A percentile compares a stretch with the other conserved stretches of the same genome.
Conservation (phyloP, 2,888 invertebrate genomes). For the Athetis lepigone region DNA sequence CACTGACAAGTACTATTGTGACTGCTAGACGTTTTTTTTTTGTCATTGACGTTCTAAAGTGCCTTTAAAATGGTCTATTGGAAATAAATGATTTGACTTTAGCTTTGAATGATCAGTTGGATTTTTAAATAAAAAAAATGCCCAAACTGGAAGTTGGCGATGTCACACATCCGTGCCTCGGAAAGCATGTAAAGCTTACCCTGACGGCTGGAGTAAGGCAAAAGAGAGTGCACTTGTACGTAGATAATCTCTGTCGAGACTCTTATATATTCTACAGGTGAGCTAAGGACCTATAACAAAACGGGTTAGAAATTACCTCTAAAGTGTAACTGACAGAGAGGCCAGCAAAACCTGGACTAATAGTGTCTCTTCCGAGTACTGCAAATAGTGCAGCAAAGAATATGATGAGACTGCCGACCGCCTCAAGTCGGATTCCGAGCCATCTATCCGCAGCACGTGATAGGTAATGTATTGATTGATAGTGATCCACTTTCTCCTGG, state of each 20-base stretch:
- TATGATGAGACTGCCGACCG: conserved; percentile 98
- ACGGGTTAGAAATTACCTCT: conserved; percentile 90
- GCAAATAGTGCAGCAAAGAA: conserved; percentile 98
- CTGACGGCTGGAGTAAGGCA: neutral
- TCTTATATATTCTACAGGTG: neutral
- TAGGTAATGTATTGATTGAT: conserved; percentile 97
- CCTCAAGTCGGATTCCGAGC: conserved; percentile 98
- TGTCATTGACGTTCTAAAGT: too few relatives aligned
- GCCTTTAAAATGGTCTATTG: too few relatives aligned
- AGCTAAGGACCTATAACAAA: neutral
- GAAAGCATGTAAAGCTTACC: too few relatives aligned
- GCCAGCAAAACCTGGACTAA: conserved; percentile 95
- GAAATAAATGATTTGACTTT: too few relatives aligned
- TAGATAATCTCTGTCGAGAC: neutral
- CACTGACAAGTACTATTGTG: neutral
- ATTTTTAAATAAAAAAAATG: too few relatives aligned
- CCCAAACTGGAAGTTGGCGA: too few relatives aligned
- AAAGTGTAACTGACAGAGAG: conserved; percentile 97
- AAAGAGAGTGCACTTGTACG: neutral
- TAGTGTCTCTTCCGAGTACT: conserved; percentile 93
- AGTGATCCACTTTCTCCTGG: conserved; percentile 96
- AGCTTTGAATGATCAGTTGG: too few relatives aligned
- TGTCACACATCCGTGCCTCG: too few relatives aligned
- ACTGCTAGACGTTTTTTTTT: too few relatives aligned
- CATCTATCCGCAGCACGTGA: conserved; percentile 98